Evolutionary conservation across 2,888 invertebrate genomes (phyloP).

Genomic region (Drosophila neotestacea): DNA sequence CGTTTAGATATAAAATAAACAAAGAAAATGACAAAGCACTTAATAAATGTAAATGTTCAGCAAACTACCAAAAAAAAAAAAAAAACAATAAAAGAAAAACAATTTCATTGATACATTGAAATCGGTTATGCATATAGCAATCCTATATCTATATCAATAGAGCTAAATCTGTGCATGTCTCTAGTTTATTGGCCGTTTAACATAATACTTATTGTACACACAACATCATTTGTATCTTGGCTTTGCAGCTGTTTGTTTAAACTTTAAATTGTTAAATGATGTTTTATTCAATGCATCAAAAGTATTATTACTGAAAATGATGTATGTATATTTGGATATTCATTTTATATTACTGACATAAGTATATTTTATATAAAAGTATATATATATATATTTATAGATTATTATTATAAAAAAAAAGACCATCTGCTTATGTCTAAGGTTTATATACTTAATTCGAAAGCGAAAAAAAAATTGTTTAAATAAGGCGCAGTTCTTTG

Average conservation of each 20-base stretch:
- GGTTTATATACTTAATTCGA: constrained; percentile 11
- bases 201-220: constrained; percentile 45
- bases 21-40: no score
- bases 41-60: background rate
- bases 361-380: background rate
- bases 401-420: constrained; percentile 44
- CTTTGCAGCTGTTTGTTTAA: constrained; percentile 24
- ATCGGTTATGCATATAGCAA: background rate
- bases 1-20: background rate
- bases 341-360: constrained; percentile 22
- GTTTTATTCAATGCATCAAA: background rate
- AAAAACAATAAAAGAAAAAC: background rate
- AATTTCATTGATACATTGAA: constrained; percentile 1
- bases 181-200: constrained; percentile 9
- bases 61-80: background rate
- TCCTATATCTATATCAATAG: constrained; percentile 3
- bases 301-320: constrained; percentile 14
- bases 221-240: constrained; percentile 44
- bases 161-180: constrained; percentile 11
- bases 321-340: constrained; percentile 44
- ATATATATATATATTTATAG: constrained; percentile 12
- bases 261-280: no score
- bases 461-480: constrained; percentile 11
- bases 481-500: constrained; percentile 43
- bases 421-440: constrained; percentile 48